These are phyloP conservation scores for Tridacna crocea DNA, from an alignment of 2,888 invertebrate species.

Conservation along the genomic window DNA sequence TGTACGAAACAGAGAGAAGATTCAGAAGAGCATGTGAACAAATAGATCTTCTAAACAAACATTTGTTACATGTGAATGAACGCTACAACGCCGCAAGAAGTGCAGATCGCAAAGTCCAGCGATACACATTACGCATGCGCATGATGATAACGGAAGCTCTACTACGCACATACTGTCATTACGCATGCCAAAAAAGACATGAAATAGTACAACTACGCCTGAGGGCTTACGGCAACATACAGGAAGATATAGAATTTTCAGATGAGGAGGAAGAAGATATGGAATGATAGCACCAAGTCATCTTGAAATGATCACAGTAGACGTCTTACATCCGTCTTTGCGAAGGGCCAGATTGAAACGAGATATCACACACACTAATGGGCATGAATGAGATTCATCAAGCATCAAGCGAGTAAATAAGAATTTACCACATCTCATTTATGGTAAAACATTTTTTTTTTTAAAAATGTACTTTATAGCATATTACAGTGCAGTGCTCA, in stretches of 20 bases:
- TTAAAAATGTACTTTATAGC: too few relatives aligned
- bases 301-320: too few relatives aligned
- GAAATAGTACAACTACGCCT: background rate
- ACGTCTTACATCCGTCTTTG: too few relatives aligned
- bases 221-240: background rate
- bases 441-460: too few relatives aligned
- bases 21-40: slow-evolving; percentile 11
- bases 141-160: slow-evolving; percentile 2
- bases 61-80: background rate
- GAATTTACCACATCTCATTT: too few relatives aligned
- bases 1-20: background rate
- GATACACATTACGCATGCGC: slow-evolving; percentile 12
- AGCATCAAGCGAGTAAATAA: too few relatives aligned
- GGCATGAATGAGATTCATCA: too few relatives aligned
- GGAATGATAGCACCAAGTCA: too few relatives aligned
- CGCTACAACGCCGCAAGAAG: background rate
- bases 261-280: background rate
- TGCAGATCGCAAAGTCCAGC: background rate
- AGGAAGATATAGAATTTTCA: background rate
- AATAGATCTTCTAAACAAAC: background rate
- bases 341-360: too few relatives aligned
- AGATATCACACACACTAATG: too few relatives aligned
- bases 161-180: slow-evolving; percentile 3
- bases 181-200: slow-evolving; percentile 2
- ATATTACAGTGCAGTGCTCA: too few relatives aligned